These are phyloP conservation scores for Gorsachius magnificus DNA, from an alignment of 2,797 vertebrate genomes.

Conservation along the genomic window DNA sequence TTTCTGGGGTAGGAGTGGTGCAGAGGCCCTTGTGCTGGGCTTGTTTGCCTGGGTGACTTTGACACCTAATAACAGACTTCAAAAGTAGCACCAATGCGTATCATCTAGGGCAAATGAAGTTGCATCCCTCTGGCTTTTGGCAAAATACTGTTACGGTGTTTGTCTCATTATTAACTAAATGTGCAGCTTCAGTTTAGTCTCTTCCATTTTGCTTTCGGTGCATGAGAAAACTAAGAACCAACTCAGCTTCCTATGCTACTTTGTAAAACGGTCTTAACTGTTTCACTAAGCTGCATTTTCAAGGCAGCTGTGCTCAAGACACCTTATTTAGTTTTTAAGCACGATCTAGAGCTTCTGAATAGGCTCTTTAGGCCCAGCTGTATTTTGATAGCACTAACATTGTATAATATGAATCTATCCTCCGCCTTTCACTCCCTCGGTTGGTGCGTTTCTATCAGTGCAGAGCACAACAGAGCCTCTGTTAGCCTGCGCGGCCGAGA, in stretches of 20 bases:
- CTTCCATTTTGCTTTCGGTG: neutral
- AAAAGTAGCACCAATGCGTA: neutral
- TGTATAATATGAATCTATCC: slow-evolving; percentile 45
- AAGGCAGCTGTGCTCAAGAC: slow-evolving; percentile 14
- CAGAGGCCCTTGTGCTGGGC: neutral
- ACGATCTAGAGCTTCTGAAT: slow-evolving; percentile 53
- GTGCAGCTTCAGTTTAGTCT: neutral
- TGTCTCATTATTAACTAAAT: neutral
- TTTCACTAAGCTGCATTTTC: slow-evolving; percentile 20
- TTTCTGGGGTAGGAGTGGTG: neutral
- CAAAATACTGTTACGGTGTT: neutral
- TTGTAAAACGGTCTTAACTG: neutral
- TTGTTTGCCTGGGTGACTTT: neutral
- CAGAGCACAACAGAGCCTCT: slow-evolving; percentile 48
- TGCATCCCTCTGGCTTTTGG: neutral
- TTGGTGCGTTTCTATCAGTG: slow-evolving; percentile 23
- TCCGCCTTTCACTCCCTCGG: slow-evolving; percentile 19
- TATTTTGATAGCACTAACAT: slow-evolving; percentile 67
- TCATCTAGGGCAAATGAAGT: neutral
- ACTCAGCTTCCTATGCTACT: neutral
- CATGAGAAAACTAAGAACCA: neutral
- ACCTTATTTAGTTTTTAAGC: slow-evolving; percentile 51
- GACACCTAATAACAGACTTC: neutral
- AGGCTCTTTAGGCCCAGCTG: slow-evolving; percentile 60
- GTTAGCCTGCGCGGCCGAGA: neutral